These are phyloP conservation scores for Norana najaformis DNA, from an alignment of 2,888 invertebrate species.

Conservation along the genomic window DNA sequence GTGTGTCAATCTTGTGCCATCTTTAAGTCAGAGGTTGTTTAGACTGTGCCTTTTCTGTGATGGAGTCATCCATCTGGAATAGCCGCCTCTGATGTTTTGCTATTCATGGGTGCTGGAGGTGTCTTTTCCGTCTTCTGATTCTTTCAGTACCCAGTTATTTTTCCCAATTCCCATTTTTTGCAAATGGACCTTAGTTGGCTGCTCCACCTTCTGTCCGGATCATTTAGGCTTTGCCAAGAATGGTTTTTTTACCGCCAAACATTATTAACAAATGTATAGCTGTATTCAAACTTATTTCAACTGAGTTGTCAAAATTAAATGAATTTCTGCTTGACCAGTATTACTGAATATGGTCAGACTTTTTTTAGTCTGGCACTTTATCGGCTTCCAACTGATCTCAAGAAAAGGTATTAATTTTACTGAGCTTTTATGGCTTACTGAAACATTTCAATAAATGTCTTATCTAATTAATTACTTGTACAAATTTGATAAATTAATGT, in stretches of 20 bases:
- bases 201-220: too few relatives aligned
- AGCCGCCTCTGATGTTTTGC: background rate
- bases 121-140: background rate
- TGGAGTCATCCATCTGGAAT: background rate
- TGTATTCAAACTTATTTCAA: background rate
- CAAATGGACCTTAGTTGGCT: too few relatives aligned
- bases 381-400: background rate
- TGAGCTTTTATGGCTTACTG: background rate
- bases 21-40: background rate
- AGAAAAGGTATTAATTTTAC: background rate
- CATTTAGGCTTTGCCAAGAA: too few relatives aligned
- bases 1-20: background rate
- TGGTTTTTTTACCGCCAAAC: too few relatives aligned
- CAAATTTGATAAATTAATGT: background rate
- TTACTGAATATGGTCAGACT: background rate
- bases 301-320: slow-evolving; percentile 5
- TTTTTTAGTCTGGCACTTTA: too few relatives aligned
- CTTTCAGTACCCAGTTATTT: background rate
- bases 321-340: background rate
- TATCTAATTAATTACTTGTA: too few relatives aligned
- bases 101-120: background rate
- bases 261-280: background rate
- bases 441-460: background rate
- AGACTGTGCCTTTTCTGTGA: background rate
- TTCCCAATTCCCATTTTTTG: background rate